A percentile compares a stretch with the other conserved stretches of the same genome.
These are phyloP conservation scores for Lethrus apterus DNA, from an alignment of 1,140 invertebrate genomes.

Conservation along the genomic window DNA sequence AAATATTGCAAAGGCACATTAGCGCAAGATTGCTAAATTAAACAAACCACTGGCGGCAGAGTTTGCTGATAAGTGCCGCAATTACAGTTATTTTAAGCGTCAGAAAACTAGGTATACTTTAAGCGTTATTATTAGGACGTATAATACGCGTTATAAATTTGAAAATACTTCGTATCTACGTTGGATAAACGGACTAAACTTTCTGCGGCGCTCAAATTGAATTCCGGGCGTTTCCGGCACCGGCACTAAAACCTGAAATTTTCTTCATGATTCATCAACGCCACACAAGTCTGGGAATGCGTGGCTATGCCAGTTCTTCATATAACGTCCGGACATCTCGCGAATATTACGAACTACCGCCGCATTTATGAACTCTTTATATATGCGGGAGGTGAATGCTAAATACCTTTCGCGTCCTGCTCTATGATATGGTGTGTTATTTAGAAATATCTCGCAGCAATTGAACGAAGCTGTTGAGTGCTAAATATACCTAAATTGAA, in stretches of 20 bases:
- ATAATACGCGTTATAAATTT: too few species aligned
- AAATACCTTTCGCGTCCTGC: slow-evolving; percentile 19
- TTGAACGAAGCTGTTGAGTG: too few species aligned
- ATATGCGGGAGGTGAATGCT: slow-evolving; percentile 30
- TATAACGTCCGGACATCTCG: slow-evolving; percentile 26
- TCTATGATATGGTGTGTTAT: slow-evolving; percentile 1
- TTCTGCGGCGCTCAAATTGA: too few species aligned
- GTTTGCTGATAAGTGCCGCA: slow-evolving; percentile 21
- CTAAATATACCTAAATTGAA: too few species aligned
- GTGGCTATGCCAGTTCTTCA: slow-evolving; percentile 27
- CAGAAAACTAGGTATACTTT: slow-evolving; percentile 14
- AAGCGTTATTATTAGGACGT: slow-evolving; percentile 7
- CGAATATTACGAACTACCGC: slow-evolving; percentile 25
- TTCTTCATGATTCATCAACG: slow-evolving; percentile 28
- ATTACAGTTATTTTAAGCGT: slow-evolving; percentile 23
- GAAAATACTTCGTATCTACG: too few species aligned
- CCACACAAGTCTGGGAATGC: slow-evolving; percentile 28
- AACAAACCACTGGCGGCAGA: slow-evolving; percentile 24
- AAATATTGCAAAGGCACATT: slow-evolving; percentile 25
- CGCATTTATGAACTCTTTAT: slow-evolving; percentile 25
- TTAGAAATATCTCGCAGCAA: slow-evolving; percentile 7
- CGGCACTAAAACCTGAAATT: slow-evolving; percentile 19
- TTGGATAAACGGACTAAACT: too few species aligned
- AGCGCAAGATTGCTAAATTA: slow-evolving; percentile 27
- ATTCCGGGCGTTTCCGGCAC: too few species aligned